Conservation (phyloP, 2,888 invertebrate genomes). For the Noctua janthina region DNA sequence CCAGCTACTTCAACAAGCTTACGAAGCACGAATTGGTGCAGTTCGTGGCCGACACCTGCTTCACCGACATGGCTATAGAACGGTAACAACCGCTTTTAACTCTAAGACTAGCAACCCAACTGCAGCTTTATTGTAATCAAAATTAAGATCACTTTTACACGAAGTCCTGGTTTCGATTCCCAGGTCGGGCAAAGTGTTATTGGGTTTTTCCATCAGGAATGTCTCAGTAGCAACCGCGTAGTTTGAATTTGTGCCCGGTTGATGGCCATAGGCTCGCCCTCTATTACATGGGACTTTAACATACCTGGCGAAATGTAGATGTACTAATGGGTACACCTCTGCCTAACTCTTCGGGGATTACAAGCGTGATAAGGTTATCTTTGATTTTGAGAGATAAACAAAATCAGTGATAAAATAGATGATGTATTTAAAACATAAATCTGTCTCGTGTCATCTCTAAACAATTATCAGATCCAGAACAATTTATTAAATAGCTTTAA, state of each 20-base stretch:
- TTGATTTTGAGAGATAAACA: neutral
- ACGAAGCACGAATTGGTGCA: conserved; percentile 80
- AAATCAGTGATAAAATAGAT: neutral
- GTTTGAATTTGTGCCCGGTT: too few species aligned
- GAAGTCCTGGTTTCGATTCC: too few species aligned
- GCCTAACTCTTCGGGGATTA: too few species aligned
- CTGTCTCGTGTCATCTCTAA: neutral
- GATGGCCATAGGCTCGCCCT: too few species aligned
- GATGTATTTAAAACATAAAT: neutral
- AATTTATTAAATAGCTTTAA: neutral
- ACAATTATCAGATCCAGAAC: neutral
- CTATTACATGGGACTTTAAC: too few species aligned
- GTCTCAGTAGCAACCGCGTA: too few species aligned
- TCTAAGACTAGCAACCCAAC: neutral
- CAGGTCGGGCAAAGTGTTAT: too few species aligned
- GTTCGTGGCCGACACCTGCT: conserved; percentile 83
- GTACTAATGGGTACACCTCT: too few species aligned
- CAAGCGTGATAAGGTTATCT: too few species aligned
- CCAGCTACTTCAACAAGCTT: conserved; percentile 88
- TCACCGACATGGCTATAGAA: conserved; percentile 79
- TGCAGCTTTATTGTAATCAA: neutral
- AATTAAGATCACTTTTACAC: neutral
- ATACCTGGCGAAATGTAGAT: too few species aligned
- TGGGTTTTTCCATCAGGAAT: too few species aligned
- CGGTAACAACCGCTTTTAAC: conserved; percentile 68